A percentile compares a stretch with the other conserved stretches of the same genome.
Conservation (phyloP, 2,888 invertebrate species). For the Arrhopalites spinosus region DNA sequence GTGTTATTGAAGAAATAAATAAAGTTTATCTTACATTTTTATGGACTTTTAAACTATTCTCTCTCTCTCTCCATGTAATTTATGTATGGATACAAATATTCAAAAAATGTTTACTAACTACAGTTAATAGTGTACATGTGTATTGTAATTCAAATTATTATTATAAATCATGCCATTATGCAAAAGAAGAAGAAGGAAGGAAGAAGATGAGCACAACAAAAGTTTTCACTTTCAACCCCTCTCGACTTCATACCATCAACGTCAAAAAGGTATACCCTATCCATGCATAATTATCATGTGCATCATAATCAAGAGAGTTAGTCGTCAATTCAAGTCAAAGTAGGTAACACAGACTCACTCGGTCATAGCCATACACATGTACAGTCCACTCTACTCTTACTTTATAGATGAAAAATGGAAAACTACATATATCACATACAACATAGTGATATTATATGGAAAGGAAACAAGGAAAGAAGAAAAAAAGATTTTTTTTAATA, state of each 20-base stretch:
- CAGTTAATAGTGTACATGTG: too few species aligned
- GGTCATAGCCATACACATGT: background rate
- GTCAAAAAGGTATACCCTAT: too few species aligned
- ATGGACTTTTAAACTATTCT: too few species aligned
- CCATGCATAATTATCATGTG: background rate
- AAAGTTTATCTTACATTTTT: too few species aligned
- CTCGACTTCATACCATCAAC: background rate
- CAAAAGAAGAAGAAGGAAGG: background rate
- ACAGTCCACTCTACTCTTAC: background rate
- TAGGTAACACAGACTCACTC: background rate
- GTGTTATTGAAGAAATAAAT: too few species aligned
- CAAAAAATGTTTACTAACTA: too few species aligned
- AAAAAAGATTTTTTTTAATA: too few species aligned
- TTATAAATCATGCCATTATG: constrained; percentile 13
- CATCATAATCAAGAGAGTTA: background rate
- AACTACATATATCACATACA: background rate
- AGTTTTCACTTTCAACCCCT: constrained; percentile 21
- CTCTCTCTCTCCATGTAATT: too few species aligned
- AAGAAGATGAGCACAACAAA: background rate
- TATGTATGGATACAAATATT: too few species aligned
- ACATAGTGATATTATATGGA: background rate
- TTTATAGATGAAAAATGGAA: background rate
- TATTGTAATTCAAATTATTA: background rate
- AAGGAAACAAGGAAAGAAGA: too few species aligned
- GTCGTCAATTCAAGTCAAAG: background rate